phyloP scores from a whole-genome alignment of 2,888 invertebrate genomes.

The Dasysyrphus tricinctus region DNA sequence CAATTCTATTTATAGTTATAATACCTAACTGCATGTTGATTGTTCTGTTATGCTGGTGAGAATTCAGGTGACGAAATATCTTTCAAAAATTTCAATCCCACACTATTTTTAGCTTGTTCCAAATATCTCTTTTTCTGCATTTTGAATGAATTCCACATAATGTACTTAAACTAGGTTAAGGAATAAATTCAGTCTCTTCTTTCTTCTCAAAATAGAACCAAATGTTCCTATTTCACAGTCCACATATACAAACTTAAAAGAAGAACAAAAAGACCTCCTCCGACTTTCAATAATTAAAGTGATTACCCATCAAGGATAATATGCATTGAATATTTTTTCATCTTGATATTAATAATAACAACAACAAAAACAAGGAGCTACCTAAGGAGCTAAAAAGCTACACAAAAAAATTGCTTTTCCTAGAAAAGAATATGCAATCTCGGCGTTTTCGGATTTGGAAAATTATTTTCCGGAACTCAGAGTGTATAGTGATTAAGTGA shows the following conservation, averaged over 20 bases:
- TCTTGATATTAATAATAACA: constrained; percentile 9
- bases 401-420: not conserved
- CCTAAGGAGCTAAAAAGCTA: not conserved
- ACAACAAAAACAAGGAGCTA: constrained; percentile 11
- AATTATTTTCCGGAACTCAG: not conserved
- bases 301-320: constrained; percentile 52
- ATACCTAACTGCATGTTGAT: no score
- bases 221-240: not conserved
- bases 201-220: no score
- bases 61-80: no score
- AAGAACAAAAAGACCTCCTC: not conserved
- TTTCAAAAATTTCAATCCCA: no score
- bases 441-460: constrained; percentile 32
- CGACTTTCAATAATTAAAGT: constrained; percentile 49
- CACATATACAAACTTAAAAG: not conserved
- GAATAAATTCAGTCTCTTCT: no score
- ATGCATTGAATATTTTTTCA: constrained; percentile 43
- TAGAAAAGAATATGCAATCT: constrained; percentile 47
- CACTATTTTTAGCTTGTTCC: no score
- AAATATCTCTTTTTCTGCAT: no score
- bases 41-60: no score
- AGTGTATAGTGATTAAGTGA: constrained; percentile 2
- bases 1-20: no score
- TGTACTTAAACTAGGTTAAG: no score
- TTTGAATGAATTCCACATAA: no score